phyloP scores from a whole-genome alignment of 2,797 vertebrate genomes.

The Galagoides demidoff region DNA sequence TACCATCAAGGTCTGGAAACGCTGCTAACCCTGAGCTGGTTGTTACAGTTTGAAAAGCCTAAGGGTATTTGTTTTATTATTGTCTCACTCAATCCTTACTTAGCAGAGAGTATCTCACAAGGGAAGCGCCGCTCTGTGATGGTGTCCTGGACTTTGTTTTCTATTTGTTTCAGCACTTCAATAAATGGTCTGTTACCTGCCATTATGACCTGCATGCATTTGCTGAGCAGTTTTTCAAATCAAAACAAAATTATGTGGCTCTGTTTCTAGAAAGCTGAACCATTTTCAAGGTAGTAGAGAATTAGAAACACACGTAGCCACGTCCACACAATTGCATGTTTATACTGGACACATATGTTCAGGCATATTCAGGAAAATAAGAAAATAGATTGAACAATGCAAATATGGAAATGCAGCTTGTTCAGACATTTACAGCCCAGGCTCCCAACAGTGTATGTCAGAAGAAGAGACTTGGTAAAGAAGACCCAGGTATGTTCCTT shows the following conservation, averaged over 20 bases:
- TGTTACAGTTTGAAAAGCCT: constrained; percentile 77
- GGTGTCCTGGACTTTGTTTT: constrained; percentile 83
- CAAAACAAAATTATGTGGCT: constrained; percentile 67
- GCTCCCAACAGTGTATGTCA: background rate
- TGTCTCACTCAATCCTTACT: constrained; percentile 80
- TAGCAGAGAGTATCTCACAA: constrained; percentile 76
- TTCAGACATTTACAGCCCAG: background rate
- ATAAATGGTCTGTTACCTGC: constrained; percentile 69
- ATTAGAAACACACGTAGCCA: constrained; percentile 35
- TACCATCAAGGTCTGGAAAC: constrained; percentile 52
- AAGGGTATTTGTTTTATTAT: constrained; percentile 73
- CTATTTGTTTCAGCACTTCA: constrained; percentile 66
- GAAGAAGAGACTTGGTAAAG: constrained; percentile 59
- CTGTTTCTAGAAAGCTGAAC: constrained; percentile 71
- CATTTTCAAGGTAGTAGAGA: constrained; percentile 54
- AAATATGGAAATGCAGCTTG: constrained; percentile 77
- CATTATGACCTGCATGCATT: constrained; percentile 69
- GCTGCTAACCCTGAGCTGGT: constrained; percentile 65
- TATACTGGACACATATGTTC: constrained; percentile 67
- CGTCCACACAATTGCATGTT: constrained; percentile 61
- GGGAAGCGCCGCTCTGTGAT: constrained; percentile 76
- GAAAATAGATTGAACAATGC: constrained; percentile 72
- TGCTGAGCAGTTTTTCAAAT: constrained; percentile 67
- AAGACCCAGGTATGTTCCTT: background rate
- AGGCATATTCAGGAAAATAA: constrained; percentile 49